These are phyloP conservation scores for Pantherophis vulpinus DNA, from an alignment of 2,797 vertebrate species.

Conservation along the genomic window DNA sequence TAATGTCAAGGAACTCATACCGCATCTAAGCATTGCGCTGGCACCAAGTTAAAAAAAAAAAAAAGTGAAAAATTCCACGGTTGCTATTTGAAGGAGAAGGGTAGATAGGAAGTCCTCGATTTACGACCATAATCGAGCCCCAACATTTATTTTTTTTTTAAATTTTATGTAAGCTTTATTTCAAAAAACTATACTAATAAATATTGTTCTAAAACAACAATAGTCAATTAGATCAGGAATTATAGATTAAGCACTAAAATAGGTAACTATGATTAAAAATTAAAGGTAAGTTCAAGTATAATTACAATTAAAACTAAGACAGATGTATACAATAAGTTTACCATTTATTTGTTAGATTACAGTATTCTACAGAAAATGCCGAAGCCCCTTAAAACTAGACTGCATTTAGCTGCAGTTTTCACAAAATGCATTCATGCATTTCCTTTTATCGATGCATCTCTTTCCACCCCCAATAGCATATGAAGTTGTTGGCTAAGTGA, in stretches of 20 bases:
- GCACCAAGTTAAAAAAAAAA: not conserved
- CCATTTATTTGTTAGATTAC: constrained; percentile 69
- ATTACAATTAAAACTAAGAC: constrained; percentile 64
- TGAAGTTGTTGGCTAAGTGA: constrained; percentile 18
- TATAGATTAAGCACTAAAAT: constrained; percentile 59
- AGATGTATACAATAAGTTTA: constrained; percentile 66
- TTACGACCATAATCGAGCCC: not conserved
- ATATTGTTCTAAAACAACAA: constrained; percentile 54
- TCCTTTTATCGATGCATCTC: constrained; percentile 56
- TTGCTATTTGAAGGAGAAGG: not conserved
- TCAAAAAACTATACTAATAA: constrained; percentile 64
- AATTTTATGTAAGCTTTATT: constrained; percentile 60
- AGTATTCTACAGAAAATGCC: constrained; percentile 67
- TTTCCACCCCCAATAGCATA: constrained; percentile 44
- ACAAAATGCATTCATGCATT: constrained; percentile 60
- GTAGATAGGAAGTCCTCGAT: not conserved
- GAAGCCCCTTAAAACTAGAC: constrained; percentile 48
- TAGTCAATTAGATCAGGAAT: constrained; percentile 60
- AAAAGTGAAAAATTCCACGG: not conserved
- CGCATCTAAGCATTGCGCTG: not conserved
- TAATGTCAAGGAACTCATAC: not conserved
- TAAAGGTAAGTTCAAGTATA: constrained; percentile 52
- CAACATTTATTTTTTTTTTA: not conserved
- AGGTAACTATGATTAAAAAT: constrained; percentile 62
- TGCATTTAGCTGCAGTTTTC: constrained; percentile 49